Evolutionary conservation across 2,797 vertebrate genomes (phyloP).

Genomic region (Poecilia gillii): DNA sequence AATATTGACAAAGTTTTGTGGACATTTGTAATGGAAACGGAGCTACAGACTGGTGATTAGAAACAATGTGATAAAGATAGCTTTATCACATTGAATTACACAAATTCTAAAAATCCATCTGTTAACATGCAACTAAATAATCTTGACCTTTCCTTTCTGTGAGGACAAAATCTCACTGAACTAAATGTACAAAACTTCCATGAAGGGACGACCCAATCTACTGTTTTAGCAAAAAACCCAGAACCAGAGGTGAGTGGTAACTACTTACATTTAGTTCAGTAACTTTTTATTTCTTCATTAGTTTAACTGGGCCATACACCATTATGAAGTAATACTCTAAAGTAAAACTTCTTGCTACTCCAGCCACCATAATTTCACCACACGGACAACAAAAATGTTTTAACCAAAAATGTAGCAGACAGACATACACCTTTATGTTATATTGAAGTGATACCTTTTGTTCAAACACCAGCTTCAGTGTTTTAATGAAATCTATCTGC

Average conservation of each 20-base stretch:
- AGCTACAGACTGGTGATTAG: neutral
- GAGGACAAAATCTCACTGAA: neutral
- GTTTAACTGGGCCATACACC: neutral
- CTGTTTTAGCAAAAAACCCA: neutral
- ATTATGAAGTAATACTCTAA: neutral
- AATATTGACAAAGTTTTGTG: too few species aligned
- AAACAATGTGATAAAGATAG: neutral
- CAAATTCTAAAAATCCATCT: neutral
- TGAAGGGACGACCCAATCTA: neutral
- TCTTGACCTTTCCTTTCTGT: neutral
- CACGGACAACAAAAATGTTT: too few species aligned
- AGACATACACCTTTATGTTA: too few species aligned
- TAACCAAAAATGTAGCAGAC: too few species aligned
- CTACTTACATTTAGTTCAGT: neutral
- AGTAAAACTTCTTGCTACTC: too few species aligned
- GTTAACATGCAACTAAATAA: neutral
- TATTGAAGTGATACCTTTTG: too few species aligned
- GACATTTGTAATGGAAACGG: too few species aligned
- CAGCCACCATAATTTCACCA: too few species aligned
- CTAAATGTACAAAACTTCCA: neutral
- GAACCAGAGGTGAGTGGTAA: neutral
- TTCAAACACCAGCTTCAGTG: too few species aligned
- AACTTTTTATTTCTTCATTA: neutral
- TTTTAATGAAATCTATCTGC: too few species aligned
- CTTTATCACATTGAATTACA: neutral